Conservation (phyloP, 2,888 invertebrate genomes). For the Aphelenchoides bicaudatus region DNA sequence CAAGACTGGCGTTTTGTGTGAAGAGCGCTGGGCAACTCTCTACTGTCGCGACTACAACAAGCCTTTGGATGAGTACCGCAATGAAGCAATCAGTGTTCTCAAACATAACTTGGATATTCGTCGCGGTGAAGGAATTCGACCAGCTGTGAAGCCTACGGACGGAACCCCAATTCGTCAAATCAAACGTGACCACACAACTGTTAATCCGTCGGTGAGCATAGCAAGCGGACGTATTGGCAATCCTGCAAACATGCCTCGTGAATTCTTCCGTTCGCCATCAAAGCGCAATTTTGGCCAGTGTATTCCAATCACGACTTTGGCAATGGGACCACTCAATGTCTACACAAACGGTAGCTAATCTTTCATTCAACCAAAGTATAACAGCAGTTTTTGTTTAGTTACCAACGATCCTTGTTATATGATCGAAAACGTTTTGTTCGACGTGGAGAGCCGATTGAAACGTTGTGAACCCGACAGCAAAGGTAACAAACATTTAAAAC, state of each 20-base stretch:
- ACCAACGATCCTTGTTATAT: conserved; percentile 12
- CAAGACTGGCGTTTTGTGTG: conserved; percentile 19
- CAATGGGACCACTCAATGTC: conserved; percentile 1
- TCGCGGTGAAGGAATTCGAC: conserved; percentile 16
- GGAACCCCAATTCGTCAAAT: neutral
- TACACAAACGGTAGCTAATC: conserved; percentile 12
- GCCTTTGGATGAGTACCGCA: conserved; percentile 13
- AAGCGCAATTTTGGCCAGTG: conserved; percentile 9
- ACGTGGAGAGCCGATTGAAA: conserved; percentile 13
- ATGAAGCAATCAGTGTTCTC: conserved; percentile 18
- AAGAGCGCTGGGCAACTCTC: conserved; percentile 13
- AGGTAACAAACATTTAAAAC: neutral
- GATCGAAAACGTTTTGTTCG: conserved; percentile 19
- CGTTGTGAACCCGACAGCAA: conserved; percentile 4
- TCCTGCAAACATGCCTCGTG: too few relatives aligned
- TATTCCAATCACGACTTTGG: conserved; percentile 8
- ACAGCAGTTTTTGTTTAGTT: too few relatives aligned
- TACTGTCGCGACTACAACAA: conserved; percentile 15
- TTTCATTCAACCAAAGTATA: too few relatives aligned
- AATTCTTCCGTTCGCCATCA: neutral
- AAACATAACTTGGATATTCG: conserved; percentile 19
- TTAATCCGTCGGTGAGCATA: conserved; percentile 13
- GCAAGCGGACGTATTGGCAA: conserved; percentile 6
- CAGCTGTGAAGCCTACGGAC: conserved; percentile 9
- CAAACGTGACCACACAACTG: conserved; percentile 2